Base-by-base conservation (phyloP, 2,797 vertebrate genomes). In the Tiaroga cobitis region DNA sequence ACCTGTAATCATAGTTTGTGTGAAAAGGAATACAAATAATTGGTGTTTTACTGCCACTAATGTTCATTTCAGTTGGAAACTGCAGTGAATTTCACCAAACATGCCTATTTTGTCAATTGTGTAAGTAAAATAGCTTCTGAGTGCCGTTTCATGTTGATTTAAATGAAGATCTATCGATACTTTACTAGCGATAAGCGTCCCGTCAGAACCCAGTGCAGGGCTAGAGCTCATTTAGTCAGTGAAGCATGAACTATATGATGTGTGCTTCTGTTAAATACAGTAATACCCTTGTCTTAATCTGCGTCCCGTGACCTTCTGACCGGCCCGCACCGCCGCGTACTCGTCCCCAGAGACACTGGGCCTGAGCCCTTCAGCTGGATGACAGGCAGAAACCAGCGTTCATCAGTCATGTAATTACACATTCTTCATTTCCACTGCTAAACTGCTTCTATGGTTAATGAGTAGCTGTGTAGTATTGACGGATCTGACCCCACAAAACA, bases 271-370 rank as follows among this genome's bases (percentile, higher is more conserved):
- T 92, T 94, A 93, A 94, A 95, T 93, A 93, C 92, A 93, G 93
- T 94, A 94, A 95, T 95, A 93, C 93, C 91, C 93, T 93, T 94
- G 92, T 95, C 93, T 94, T 93, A 95, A 94, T 96, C 92, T 92
- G 91, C 89, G 91, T 91, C 91, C 90, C 89, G 51, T 93, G 93
- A 95, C 93, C 94, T 87, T 80, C 37, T 93, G 94, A 94, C 94
- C 93, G 86, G 19, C n/a, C 86, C n/a, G 81, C 86, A 76, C 85
- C 90, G 89, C 91, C 80, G 87, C 92, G 92, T 90, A 93, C 89
- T 77, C 87, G 69, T 94, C 95, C 91, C 92, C 39, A 32, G 93
- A 90, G 92, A 91, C 87, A 87, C 82, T 91, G 87, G 90, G 91
- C 34, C 86, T 89, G 92, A 94, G 90, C 91, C 90, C 89, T 89